Conservation (phyloP, 2,113 vertebrate genomes). For the Apodemus speciosus region DNA sequence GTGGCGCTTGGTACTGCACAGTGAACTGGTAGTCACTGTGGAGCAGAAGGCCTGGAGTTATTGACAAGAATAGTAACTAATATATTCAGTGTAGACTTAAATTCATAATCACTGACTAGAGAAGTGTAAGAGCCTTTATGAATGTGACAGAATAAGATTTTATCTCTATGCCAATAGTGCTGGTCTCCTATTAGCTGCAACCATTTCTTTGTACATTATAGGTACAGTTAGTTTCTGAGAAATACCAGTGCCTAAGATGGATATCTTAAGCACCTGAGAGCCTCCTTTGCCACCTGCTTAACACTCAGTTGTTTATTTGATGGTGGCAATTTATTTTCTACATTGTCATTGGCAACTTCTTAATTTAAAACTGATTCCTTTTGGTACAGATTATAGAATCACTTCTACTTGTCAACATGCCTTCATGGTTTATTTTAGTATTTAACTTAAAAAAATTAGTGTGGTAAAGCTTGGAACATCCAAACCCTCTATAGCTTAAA, state of each 20-base stretch:
- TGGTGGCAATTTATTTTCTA: slow-evolving; percentile 17
- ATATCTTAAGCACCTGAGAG: not conserved
- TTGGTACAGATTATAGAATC: slow-evolving; percentile 19
- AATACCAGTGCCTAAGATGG: not conserved
- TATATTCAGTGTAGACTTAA: not conserved
- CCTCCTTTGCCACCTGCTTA: not conserved
- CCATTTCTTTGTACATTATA: not conserved
- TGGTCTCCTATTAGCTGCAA: not conserved
- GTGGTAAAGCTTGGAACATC: slow-evolving; percentile 5
- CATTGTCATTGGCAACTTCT: not conserved
- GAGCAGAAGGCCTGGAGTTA: not conserved
- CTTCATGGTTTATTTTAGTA: slow-evolving; percentile 36
- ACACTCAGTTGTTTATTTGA: not conserved
- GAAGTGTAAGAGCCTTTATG: not conserved
- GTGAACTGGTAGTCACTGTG: not conserved
- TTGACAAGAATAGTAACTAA: not conserved
- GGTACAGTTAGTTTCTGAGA: not conserved
- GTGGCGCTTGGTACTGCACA: not conserved
- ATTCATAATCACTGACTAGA: not conserved
- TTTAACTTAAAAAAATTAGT: slow-evolving; percentile 25
- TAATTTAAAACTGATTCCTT: slow-evolving; percentile 12
- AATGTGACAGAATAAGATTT: not conserved
- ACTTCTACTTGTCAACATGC: not conserved
- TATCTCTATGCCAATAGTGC: not conserved
- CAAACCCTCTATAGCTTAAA: slow-evolving; percentile 16